Evolutionary conservation across 1,140 invertebrate species (phyloP).

Genomic region (Tetramorium simillimum): DNA sequence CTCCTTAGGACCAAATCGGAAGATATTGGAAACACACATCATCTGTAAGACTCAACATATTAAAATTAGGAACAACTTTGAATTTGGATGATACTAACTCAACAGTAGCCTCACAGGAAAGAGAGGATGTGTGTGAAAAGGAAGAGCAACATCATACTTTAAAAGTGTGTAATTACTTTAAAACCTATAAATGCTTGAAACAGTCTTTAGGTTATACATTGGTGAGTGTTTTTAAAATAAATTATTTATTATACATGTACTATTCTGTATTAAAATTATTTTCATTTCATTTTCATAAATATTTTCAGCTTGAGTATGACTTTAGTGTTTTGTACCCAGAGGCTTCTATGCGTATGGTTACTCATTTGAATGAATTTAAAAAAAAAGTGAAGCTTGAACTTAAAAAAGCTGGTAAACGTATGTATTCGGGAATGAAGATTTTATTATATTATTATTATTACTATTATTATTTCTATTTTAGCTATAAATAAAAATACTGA

Average conservation of each 20-base stretch:
- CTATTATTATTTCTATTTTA: too few species aligned
- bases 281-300: background rate
- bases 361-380: too few species aligned
- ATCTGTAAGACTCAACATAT: background rate
- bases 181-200: conserved; percentile 2
- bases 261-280: background rate
- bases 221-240: background rate
- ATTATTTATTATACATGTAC: background rate
- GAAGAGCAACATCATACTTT: background rate
- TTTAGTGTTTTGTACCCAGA: background rate
- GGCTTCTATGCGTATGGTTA: too few species aligned
- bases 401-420: too few species aligned
- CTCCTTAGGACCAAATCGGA: background rate
- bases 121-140: background rate
- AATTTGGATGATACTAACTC: background rate
- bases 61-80: background rate
- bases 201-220: conserved; percentile 6
- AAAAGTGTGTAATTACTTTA: conserved; percentile 11
- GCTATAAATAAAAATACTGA: too few species aligned
- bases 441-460: too few species aligned
- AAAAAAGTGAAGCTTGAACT: too few species aligned
- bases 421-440: too few species aligned
- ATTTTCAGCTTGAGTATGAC: background rate
- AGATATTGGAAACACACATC: conserved; percentile 35
- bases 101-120: background rate